These are phyloP conservation scores for Xanthorhoe spadicearia DNA, from an alignment of 2,888 invertebrate species.

Conservation along the genomic window DNA sequence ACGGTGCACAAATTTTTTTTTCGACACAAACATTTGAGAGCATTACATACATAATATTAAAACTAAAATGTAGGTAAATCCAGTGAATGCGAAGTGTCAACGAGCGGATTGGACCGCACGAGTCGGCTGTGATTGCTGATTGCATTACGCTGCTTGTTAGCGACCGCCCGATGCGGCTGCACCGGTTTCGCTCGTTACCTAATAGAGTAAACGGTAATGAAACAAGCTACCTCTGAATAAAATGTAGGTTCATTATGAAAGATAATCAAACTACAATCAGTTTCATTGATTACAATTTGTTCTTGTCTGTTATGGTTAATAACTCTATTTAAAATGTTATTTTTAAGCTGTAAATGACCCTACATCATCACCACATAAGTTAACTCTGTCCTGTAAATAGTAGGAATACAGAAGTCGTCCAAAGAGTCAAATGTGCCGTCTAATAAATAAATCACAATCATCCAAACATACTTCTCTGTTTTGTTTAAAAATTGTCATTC, in stretches of 20 bases:
- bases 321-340: background rate
- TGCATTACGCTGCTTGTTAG: constrained; percentile 26
- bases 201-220: constrained; percentile 14
- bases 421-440: too few relatives aligned
- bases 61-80: too few relatives aligned
- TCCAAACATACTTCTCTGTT: too few relatives aligned
- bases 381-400: too few relatives aligned
- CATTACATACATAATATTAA: too few relatives aligned
- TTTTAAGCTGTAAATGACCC: too few relatives aligned
- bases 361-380: too few relatives aligned
- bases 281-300: background rate
- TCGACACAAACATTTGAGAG: too few relatives aligned
- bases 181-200: constrained; percentile 24
- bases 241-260: background rate
- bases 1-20: background rate
- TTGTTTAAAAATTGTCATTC: too few relatives aligned
- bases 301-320: background rate
- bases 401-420: too few relatives aligned
- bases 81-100: constrained; percentile 2
- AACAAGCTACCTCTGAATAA: constrained; percentile 7
- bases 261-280: background rate
- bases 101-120: constrained; percentile 16
- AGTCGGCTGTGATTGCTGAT: constrained; percentile 27
- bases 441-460: too few relatives aligned
- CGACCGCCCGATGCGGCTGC: constrained; percentile 13